Evolutionary conservation across 2,888 invertebrate species (phyloP).

Genomic region (Pandemis cinnamomeana): DNA sequence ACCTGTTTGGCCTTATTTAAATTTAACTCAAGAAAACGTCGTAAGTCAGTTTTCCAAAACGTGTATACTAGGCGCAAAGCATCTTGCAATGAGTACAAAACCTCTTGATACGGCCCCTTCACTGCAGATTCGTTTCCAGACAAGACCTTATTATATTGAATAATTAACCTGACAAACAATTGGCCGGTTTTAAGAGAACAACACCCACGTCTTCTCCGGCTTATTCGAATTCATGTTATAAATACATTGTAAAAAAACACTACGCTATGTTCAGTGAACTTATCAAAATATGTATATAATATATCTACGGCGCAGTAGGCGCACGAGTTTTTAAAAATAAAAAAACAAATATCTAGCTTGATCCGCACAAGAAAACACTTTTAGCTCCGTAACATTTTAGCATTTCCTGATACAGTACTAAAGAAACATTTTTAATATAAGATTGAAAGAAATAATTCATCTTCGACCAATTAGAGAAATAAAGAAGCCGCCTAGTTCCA

Average conservation of each 20-base stretch:
- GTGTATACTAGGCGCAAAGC: neutral
- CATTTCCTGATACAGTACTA: conserved; percentile 43
- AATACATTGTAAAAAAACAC: neutral
- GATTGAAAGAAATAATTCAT: too few relatives aligned
- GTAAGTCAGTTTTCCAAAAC: neutral
- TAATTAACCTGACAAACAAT: too few relatives aligned
- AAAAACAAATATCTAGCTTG: conserved; percentile 27
- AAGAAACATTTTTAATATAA: conserved; percentile 6
- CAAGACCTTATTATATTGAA: too few relatives aligned
- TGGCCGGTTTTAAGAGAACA: too few relatives aligned
- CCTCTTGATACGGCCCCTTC: too few relatives aligned
- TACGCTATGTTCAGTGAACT: neutral
- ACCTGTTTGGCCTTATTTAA: neutral
- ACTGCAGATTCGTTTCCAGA: too few relatives aligned
- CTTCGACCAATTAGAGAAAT: too few relatives aligned
- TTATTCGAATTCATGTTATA: neutral
- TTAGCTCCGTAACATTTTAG: conserved; percentile 51
- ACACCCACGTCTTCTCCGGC: neutral
- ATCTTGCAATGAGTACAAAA: neutral
- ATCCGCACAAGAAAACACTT: conserved; percentile 50
- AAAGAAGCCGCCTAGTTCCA: too few relatives aligned
- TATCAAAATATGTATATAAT: too few relatives aligned
- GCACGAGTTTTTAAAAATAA: conserved; percentile 28
- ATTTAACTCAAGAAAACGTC: neutral
- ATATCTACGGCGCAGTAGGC: too few relatives aligned